Evolutionary conservation across 2,797 vertebrate genomes (phyloP).

Genomic region (Danio tinwini): DNA sequence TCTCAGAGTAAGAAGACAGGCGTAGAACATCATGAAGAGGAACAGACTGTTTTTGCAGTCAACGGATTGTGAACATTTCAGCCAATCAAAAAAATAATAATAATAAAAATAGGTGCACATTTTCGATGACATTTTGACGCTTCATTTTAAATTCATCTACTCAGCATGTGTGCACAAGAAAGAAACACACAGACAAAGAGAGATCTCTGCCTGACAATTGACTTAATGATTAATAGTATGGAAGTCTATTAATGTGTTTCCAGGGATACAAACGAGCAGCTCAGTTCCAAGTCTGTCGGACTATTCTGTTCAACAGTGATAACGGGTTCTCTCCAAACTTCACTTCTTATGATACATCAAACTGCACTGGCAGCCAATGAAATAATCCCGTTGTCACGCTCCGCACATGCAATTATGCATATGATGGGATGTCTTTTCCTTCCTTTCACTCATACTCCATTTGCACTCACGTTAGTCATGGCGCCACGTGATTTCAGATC

Average conservation of each 20-base stretch:
- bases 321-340: slow-evolving; percentile 44
- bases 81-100: slow-evolving; percentile 12
- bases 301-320: slow-evolving; percentile 54
- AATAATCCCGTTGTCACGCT: slow-evolving; percentile 47
- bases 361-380: slow-evolving; percentile 35
- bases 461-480: slow-evolving; percentile 42
- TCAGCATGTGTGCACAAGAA: slow-evolving; percentile 16
- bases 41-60: slow-evolving; percentile 32
- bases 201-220: slow-evolving; percentile 55
- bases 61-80: slow-evolving; percentile 15
- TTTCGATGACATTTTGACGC: neutral
- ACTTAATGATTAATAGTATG: slow-evolving; percentile 65
- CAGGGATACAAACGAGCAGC: slow-evolving; percentile 61
- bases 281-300: slow-evolving; percentile 34
- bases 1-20: slow-evolving; percentile 41
- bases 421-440: slow-evolving; percentile 23
- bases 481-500: neutral
- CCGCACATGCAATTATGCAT: slow-evolving; percentile 11
- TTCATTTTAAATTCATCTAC: neutral
- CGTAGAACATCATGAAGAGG: slow-evolving; percentile 25
- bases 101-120: neutral
- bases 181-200: slow-evolving; percentile 33
- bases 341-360: slow-evolving; percentile 44
- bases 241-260: slow-evolving; percentile 59
- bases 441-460: slow-evolving; percentile 53